Evolutionary conservation across 2,113 vertebrate genomes (phyloP).

Genomic region (Corythoichthys intestinalis): DNA sequence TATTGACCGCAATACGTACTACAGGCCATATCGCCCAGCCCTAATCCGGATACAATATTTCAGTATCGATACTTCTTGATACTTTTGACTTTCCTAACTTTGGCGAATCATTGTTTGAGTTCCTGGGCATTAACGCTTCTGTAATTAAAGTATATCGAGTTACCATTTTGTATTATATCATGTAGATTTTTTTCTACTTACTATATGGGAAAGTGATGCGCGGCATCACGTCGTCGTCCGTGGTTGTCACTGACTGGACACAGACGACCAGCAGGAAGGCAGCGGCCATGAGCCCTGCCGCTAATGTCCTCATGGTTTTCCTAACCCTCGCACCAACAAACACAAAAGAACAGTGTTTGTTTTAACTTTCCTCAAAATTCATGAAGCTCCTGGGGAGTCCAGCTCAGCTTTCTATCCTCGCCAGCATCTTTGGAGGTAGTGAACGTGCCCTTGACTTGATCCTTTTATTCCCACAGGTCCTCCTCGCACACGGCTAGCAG

Average conservation of each 20-base stretch:
- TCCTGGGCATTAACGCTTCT: too few relatives aligned
- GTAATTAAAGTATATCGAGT: too few relatives aligned
- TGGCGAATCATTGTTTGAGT: too few relatives aligned
- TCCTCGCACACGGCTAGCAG: constrained; percentile 44
- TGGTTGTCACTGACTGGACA: constrained; percentile 36
- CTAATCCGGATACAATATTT: too few relatives aligned
- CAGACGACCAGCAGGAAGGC: constrained; percentile 45
- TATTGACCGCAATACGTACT: too few relatives aligned
- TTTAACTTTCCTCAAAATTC: constrained; percentile 52
- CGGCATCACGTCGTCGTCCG: constrained; percentile 66
- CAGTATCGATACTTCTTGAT: too few relatives aligned
- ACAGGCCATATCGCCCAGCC: too few relatives aligned
- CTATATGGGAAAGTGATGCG: constrained; percentile 71
- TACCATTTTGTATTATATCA: too few relatives aligned
- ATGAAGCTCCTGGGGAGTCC: constrained; percentile 43
- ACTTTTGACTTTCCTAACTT: too few relatives aligned
- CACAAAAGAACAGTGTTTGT: constrained; percentile 21
- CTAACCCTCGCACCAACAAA: constrained; percentile 26
- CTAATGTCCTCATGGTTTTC: constrained; percentile 56
- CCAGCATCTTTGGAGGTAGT: constrained; percentile 47
- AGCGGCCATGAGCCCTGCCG: constrained; percentile 43
- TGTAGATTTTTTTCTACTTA: constrained; percentile 44
- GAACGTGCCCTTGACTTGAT: constrained; percentile 52
- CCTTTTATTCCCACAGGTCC: constrained; percentile 55
- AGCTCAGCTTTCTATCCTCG: constrained; percentile 43